Evolutionary conservation across 1,140 invertebrate genomes (phyloP), one percentile per base, ranked within the genome.

Genomic region (Cephus cinctus): DNA sequence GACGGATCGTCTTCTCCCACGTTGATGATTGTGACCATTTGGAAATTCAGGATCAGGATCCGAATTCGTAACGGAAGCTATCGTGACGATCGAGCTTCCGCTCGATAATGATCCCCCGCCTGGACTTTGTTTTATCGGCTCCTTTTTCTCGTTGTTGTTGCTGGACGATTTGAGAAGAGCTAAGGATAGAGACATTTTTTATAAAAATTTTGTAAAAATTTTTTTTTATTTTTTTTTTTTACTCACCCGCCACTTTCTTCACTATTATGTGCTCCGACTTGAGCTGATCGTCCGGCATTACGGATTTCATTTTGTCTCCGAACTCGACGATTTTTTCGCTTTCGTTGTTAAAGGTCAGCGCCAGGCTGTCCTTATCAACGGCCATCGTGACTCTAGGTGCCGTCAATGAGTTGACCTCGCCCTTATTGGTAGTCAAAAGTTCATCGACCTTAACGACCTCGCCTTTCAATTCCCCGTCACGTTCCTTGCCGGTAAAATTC

Each of bases 61-160:
- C 19, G 68, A 62, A 54, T 60, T 63, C 11, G 62, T 47, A 14
- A 53, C 48, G 20, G 74, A 67, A 22, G 63, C 60, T 8, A 75
- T 71, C 8, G 73, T 75, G 8, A 68, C 61, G 43, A 75, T 63
- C 4, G 73, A 76, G 47, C 63, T 63, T 16, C 70, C 70, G 39
- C 71, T 75, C 12, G 72, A 74, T 40, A 72, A 50, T 19, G 73
- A 74, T 49, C 69, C 67, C 5, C 57, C 55, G 30, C 63, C 25
- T 27, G 25, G n/a, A 27, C 25, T n/a, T 6, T n/a, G n/a, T 27
- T n/a, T n/a, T 27, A 27, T 27, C 6, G n/a, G n/a, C 25, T 27
- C 6, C 25, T 27, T 27, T n/a, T n/a, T 8, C 6, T 36, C 8
- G 8, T 12, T 36, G 8, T 1, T 11, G 15, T 36, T 8, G 8